A percentile compares a stretch with the other conserved stretches of the same genome.
These are phyloP conservation scores for Cheiracanthium punctorium DNA, from an alignment of 2,888 invertebrate species.

Conservation along the genomic window DNA sequence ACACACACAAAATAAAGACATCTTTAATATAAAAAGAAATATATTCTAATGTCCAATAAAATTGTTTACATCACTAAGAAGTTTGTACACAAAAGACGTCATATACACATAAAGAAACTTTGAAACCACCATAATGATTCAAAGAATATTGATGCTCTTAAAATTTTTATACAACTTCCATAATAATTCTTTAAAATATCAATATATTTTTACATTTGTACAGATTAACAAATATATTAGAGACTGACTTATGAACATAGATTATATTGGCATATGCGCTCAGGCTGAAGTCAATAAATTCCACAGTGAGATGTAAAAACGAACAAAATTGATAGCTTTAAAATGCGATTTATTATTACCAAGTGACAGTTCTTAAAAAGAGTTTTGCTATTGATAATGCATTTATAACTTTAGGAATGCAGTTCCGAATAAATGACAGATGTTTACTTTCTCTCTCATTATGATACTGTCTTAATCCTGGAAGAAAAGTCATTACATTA, in stretches of 20 bases:
- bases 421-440: no score
- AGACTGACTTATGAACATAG: neutral
- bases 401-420: neutral
- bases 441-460: no score
- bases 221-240: neutral
- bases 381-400: no score
- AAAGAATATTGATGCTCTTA: neutral
- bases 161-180: constrained; percentile 1
- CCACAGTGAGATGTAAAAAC: neutral
- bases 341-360: neutral
- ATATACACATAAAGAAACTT: constrained; percentile 16
- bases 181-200: constrained; percentile 10
- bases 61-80: constrained; percentile 1
- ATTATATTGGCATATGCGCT: neutral
- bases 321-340: neutral
- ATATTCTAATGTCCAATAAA: neutral
- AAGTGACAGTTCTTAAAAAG: neutral
- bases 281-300: neutral
- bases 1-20: neutral
- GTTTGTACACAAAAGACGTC: constrained; percentile 2
- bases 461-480: no score
- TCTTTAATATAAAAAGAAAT: constrained; percentile 2
- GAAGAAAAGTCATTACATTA: no score
- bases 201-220: constrained; percentile 15
- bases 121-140: neutral